A percentile compares a stretch with the other conserved stretches of the same genome.
These are phyloP conservation scores for Dicycla oo DNA, from an alignment of 2,888 invertebrate species.

Conservation along the genomic window DNA sequence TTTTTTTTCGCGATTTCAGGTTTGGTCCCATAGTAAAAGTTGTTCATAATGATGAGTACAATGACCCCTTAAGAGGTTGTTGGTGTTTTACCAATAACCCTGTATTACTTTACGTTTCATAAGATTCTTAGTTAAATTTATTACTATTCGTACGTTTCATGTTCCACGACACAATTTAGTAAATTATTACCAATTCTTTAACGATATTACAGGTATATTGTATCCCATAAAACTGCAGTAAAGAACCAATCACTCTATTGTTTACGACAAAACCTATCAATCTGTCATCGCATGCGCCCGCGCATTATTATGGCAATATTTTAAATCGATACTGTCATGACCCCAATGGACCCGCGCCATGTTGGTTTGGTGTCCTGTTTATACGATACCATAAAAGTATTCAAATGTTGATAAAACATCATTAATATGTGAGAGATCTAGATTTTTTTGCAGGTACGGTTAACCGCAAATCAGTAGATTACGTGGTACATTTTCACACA, in stretches of 20 bases:
- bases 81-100: no score
- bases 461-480: not conserved
- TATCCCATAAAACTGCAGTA: not conserved
- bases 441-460: constrained; percentile 13
- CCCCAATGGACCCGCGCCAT: constrained; percentile 44
- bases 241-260: constrained; percentile 1
- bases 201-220: not conserved
- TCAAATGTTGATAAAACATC: not conserved
- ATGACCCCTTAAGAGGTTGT: no score
- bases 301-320: constrained; percentile 41
- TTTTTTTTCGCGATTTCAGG: no score
- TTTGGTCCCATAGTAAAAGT: no score
- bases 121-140: no score
- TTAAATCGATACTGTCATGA: constrained; percentile 39
- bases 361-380: constrained; percentile 13
- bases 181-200: no score
- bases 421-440: constrained; percentile 22
- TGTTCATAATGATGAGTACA: no score
- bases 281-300: constrained; percentile 22
- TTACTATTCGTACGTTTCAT: not conserved
- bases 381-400: constrained; percentile 46
- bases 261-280: constrained; percentile 27
- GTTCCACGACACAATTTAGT: not conserved
- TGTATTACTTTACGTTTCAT: no score
- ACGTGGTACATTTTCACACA: no score